A percentile compares a stretch with the other conserved stretches of the same genome.
Conservation (phyloP, 1,140 invertebrate species). For the Cotesia typhae region DNA sequence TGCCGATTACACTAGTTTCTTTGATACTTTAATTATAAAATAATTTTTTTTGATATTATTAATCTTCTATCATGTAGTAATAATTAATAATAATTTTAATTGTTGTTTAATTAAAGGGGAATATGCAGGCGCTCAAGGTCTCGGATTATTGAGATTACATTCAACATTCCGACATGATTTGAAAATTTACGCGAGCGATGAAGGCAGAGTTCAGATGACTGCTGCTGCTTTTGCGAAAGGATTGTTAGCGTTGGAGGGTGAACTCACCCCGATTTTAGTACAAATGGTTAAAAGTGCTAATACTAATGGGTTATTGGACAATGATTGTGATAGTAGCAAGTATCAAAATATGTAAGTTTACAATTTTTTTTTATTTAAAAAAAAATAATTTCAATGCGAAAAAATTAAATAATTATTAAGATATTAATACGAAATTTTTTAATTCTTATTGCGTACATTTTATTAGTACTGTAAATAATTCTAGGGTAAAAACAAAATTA, state of each 20-base stretch:
- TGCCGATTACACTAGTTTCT: too few species aligned
- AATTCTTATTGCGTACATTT: too few species aligned
- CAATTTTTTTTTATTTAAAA: too few species aligned
- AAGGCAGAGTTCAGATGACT: conserved; percentile 99
- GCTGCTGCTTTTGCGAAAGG: conserved; percentile 99
- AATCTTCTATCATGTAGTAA: not conserved
- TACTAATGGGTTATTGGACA: conserved; percentile 97
- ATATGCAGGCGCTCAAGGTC: conserved; percentile 87
- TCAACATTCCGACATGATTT: conserved; percentile 98
- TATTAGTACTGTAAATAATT: conserved; percentile 39
- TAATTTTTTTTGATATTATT: not conserved
- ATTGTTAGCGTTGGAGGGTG: conserved; percentile 94
- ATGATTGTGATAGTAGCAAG: conserved; percentile 96
- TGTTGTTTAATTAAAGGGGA: conserved; percentile 71
- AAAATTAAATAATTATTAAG: too few species aligned
- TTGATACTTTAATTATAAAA: conserved; percentile 5
- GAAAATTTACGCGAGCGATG: conserved; percentile 99
- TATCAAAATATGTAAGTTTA: conserved; percentile 90
- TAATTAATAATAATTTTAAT: not conserved
- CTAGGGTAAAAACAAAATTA: conserved; percentile 91
- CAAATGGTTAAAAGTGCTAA: conserved; percentile 99
- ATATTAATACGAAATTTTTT: too few species aligned
- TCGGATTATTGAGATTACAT: conserved; percentile 92
- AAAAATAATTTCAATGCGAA: too few species aligned
- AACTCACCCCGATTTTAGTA: conserved; percentile 97